These are phyloP conservation scores for Copidosoma aretas DNA, from an alignment of 2,888 invertebrate genomes.

Conservation along the genomic window DNA sequence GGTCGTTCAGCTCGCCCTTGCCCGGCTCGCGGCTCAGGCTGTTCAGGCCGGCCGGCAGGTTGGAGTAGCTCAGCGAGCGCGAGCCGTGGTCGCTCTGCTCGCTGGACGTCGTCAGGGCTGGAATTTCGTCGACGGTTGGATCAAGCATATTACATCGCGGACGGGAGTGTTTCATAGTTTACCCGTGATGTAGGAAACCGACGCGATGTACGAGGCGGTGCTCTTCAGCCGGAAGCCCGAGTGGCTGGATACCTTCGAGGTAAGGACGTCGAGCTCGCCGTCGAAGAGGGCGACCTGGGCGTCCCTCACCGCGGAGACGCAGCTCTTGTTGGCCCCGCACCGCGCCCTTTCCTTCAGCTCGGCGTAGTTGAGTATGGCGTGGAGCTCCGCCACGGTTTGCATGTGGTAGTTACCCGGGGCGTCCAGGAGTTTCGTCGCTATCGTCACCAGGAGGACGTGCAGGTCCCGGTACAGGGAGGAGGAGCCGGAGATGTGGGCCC, in stretches of 20 bases:
- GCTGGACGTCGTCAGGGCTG: constrained; percentile 57
- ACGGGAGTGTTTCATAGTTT: constrained; percentile 44
- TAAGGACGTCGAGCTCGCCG: constrained; percentile 66
- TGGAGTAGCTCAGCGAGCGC: constrained; percentile 56
- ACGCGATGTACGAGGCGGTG: constrained; percentile 58
- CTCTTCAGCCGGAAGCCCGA: constrained; percentile 58
- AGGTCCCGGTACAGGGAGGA: constrained; percentile 56
- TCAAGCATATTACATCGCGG: constrained; percentile 29
- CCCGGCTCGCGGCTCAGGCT: constrained; percentile 52
- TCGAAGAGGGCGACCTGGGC: constrained; percentile 67
- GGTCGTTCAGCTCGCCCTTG: constrained; percentile 64
- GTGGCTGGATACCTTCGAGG: constrained; percentile 55
- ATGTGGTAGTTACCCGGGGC: constrained; percentile 61
- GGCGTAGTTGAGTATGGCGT: constrained; percentile 67
- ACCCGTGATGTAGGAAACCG: constrained; percentile 52
- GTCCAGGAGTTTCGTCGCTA: constrained; percentile 60
- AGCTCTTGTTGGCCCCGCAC: constrained; percentile 56
- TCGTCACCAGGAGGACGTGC: constrained; percentile 59
- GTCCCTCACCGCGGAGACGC: constrained; percentile 62
- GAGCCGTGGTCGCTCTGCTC: constrained; percentile 59
- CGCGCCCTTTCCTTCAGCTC: constrained; percentile 60
- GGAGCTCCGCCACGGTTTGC: constrained; percentile 66
- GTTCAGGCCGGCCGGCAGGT: constrained; percentile 47
- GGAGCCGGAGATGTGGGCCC: constrained; percentile 55
- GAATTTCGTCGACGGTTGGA: background rate